Evolutionary conservation across 2,113 vertebrate species (phyloP), one percentile per base, ranked within the genome.

Genomic region (Mormyrus lacerda): DNA sequence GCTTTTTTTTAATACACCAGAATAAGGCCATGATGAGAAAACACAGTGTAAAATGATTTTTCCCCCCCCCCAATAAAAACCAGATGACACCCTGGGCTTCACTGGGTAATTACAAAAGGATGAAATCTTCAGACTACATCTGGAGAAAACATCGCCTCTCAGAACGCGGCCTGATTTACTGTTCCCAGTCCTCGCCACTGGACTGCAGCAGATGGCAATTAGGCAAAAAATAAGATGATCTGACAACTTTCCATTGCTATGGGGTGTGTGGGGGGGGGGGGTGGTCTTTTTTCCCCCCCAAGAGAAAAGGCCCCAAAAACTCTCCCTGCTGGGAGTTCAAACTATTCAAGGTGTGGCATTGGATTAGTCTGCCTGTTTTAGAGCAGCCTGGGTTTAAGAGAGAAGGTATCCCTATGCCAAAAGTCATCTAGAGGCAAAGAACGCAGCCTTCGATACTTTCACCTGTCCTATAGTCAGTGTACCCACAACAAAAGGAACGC

Each of bases 51-150:
- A 95, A 95, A 95, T 93, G 90, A 95, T 96, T 94, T 95, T 94
- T 96, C 42, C 42, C 42, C 79, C 39, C 91, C 92, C 94, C 90
- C 93, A 95, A 95, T 95, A 96, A 96, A 96, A 96, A 95, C 93
- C 93, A 93, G 94, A 96, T 95, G 96, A 96, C 96, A 96, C 95
- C 94, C 93, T 94, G 91, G 93, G 93, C 94, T 94, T 93, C 90
- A 94, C 93, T 93, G 93, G 94, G 96, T 96, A 96, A 96, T 96
- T 96, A 96, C 95, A 95, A 95, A 96, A 95, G 96, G 95, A 96
- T 96, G 95, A 96, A 96, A 96, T 73, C 94, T 94, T 95, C 94
- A 95, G 93, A 94, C 93, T 94, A 95, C 96, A 96, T 96, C 96
- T 96, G 96, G 95, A 94, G 91, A 95, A 95, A 96, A 95, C 94